These are phyloP conservation scores for Lagopus muta DNA, from an alignment of 2,113 vertebrate genomes.

Conservation along the genomic window DNA sequence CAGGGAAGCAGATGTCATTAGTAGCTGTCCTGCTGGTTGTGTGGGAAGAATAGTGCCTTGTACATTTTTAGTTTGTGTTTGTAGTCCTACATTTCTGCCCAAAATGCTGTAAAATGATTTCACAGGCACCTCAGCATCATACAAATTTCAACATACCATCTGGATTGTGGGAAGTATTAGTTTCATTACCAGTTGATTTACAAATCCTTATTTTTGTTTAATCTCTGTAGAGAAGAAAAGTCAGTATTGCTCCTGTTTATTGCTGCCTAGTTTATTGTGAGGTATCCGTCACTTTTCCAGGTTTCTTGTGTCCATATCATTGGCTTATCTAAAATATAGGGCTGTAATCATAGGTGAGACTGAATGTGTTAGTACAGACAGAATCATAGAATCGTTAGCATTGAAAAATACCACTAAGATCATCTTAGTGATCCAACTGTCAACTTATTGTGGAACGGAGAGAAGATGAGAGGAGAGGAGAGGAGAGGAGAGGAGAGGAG, in stretches of 20 bases:
- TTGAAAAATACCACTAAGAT: too few relatives aligned
- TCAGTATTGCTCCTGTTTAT: neutral
- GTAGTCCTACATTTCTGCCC: neutral
- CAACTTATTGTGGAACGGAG: neutral
- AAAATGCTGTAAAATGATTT: neutral
- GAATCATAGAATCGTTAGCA: neutral
- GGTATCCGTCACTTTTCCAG: neutral
- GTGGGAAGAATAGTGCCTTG: neutral
- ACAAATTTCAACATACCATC: conserved; percentile 1
- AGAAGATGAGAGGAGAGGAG: neutral
- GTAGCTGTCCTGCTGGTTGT: neutral
- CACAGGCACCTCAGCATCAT: neutral
- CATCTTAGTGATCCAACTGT: too few relatives aligned
- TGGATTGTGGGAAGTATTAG: neutral
- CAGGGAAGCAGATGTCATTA: neutral
- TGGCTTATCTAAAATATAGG: neutral
- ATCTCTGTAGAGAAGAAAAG: neutral
- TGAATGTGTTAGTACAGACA: neutral
- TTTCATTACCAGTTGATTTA: neutral
- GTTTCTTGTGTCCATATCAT: neutral
- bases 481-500: neutral
- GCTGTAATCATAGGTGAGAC: neutral
- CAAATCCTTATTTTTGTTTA: neutral
- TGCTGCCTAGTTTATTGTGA: neutral
- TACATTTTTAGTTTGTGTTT: neutral